phyloP scores from a whole-genome alignment of 2,797 vertebrate genomes.

The Fratercula arctica region DNA sequence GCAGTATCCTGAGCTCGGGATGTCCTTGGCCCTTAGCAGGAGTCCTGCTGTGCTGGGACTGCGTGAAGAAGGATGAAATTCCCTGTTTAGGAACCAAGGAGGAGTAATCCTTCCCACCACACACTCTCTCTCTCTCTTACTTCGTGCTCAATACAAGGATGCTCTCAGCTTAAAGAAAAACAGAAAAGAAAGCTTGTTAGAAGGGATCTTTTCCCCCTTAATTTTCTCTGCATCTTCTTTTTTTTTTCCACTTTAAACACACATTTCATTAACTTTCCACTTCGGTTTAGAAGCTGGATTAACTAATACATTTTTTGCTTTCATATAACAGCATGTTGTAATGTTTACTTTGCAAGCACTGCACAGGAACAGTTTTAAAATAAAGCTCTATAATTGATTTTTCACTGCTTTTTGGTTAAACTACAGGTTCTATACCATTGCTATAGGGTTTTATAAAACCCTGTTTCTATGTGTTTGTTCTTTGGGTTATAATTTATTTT shows the following conservation, averaged over 20 bases:
- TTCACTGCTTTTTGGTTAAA: background rate
- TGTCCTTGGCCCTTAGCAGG: background rate
- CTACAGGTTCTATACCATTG: background rate
- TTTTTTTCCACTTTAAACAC: background rate
- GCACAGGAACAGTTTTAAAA: background rate
- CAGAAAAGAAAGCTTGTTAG: background rate
- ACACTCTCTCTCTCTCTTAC: background rate
- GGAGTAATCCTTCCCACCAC: background rate
- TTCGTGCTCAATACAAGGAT: background rate
- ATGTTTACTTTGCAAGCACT: background rate
- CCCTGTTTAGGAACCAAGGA: accelerated
- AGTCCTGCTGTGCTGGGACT: background rate
- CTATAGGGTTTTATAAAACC: background rate
- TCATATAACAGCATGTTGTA: background rate
- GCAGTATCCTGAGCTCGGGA: background rate
- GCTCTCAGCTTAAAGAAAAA: background rate
- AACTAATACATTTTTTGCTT: background rate
- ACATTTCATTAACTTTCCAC: background rate
- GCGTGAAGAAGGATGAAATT: background rate
- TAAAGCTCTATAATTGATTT: background rate
- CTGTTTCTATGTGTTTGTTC: background rate
- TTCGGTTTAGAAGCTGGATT: background rate
- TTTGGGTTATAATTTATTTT: background rate
- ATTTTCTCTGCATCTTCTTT: background rate
- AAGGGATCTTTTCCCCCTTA: background rate